These are phyloP conservation scores for Galerucella pusilla DNA, from an alignment of 2,888 invertebrate genomes.

Conservation along the genomic window DNA sequence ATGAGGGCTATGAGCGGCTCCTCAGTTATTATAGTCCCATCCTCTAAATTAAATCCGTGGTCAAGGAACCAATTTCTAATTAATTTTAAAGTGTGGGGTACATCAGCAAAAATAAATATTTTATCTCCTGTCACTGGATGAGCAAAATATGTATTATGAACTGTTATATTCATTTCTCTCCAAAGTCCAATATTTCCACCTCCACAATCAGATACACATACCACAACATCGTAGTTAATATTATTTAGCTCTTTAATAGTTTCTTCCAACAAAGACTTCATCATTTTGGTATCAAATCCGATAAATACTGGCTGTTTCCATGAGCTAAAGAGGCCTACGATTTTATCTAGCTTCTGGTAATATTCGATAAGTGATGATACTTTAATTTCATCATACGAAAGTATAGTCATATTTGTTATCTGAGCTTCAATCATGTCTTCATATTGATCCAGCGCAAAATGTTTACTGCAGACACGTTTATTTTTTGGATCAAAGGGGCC, in stretches of 20 bases:
- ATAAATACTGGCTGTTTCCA: too few relatives aligned
- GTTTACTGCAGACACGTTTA: too few relatives aligned
- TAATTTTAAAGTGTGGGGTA: too few relatives aligned
- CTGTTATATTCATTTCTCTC: conserved; percentile 39
- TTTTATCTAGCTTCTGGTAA: conserved; percentile 20
- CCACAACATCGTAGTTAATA: conserved; percentile 44
- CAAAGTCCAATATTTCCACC: conserved; percentile 52
- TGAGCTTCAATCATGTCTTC: background rate
- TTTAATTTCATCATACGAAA: conserved; percentile 49
- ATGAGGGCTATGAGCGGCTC: background rate
- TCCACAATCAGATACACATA: conserved; percentile 52
- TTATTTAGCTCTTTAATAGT: too few relatives aligned
- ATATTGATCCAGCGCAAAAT: too few relatives aligned
- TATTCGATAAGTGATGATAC: conserved; percentile 33
- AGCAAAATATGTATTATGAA: background rate
- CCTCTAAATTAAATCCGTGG: too few relatives aligned
- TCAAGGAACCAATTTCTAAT: too few relatives aligned
- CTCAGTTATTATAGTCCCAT: background rate
- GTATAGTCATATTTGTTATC: conserved; percentile 28
- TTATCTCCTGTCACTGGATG: too few relatives aligned
- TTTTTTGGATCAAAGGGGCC: too few relatives aligned
- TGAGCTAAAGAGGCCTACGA: background rate
- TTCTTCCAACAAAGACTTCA: too few relatives aligned
- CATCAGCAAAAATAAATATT: too few relatives aligned
- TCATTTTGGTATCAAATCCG: too few relatives aligned